Base-by-base conservation (phyloP, 2,888 invertebrate genomes). In the Epinotia nisella region DNA sequence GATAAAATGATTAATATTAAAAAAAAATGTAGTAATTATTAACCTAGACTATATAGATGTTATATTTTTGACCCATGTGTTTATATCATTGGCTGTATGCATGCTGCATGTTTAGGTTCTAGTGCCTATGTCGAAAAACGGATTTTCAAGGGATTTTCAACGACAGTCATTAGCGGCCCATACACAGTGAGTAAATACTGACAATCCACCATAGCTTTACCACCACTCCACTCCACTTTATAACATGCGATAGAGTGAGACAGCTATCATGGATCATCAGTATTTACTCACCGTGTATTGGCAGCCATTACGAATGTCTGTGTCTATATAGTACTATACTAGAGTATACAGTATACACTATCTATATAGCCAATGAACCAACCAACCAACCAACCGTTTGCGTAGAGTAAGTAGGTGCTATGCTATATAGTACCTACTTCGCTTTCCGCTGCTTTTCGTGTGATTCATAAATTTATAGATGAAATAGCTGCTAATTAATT, bases 391-490 rank as follows among this genome's bases (percentile, higher is more conserved):
- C 61, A 72, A 72, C 71, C 61, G 62, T 68, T 62, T 56, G 56
- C 67, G 56, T 68, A 68, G 56, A 56, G 56, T 61, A 53, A 56
- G 56, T 61, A 53, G 51, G 67, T 64, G 58, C 29, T 62, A 49
- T n/a, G n/a, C n/a, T n/a, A n/a, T n/a, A n/a, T 29, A 70, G 60
- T 61, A 66, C 66, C 53, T 55, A 67, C 60, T 71, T 71, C 29
- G 71, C 60, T 71, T 86, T 86, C 77, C 76, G 79, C 77, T 79
- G 78, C 79, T 81, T 89, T 88, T 84, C 85, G 85, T 90, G 85
- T 88, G 88, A 90, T 91, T 89, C 88, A 89, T 87, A 85, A 87
- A 83, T 83, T 86, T 81, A 60, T 62, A 41, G 60, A 39, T 62
- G 24, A 21, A 49, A 55, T 65, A 60, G 60, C 60, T 45, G 29